phyloP scores from a whole-genome alignment of 2,113 vertebrate species.

The Odocoileus virginianus region DNA sequence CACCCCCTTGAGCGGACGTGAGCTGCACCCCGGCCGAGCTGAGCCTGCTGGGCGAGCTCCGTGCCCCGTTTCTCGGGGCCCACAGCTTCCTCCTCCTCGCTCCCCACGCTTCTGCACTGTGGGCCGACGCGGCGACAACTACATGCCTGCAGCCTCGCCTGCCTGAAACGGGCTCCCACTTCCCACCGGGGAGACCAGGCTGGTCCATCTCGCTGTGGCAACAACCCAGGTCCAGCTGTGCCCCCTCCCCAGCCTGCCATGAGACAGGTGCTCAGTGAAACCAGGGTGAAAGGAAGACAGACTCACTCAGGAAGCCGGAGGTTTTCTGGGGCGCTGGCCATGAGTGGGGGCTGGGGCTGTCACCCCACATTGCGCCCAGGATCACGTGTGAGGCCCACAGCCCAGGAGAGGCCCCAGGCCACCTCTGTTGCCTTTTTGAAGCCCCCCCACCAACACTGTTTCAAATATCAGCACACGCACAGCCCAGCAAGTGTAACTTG shows the following conservation, averaged over 20 bases:
- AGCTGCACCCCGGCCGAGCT: fast-evolving
- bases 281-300: background rate
- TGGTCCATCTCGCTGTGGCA: fast-evolving
- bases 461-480: fast-evolving
- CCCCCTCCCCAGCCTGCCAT: fast-evolving
- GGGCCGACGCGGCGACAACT: background rate
- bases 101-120: background rate
- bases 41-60: fast-evolving
- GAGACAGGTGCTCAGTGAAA: fast-evolving
- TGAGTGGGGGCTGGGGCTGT: background rate
- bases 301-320: fast-evolving
- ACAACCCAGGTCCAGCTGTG: fast-evolving
- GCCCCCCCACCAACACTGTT: background rate
- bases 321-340: fast-evolving
- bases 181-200: background rate
- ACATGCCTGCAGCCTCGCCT: fast-evolving
- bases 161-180: fast-evolving
- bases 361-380: fast-evolving
- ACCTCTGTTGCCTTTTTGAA: background rate
- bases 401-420: fast-evolving
- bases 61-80: fast-evolving
- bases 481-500: fast-evolving
- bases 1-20: fast-evolving
- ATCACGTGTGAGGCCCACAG: background rate
- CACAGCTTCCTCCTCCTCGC: no score